Conservation (phyloP, 2,113 vertebrate species). For the Colius striatus region DNA sequence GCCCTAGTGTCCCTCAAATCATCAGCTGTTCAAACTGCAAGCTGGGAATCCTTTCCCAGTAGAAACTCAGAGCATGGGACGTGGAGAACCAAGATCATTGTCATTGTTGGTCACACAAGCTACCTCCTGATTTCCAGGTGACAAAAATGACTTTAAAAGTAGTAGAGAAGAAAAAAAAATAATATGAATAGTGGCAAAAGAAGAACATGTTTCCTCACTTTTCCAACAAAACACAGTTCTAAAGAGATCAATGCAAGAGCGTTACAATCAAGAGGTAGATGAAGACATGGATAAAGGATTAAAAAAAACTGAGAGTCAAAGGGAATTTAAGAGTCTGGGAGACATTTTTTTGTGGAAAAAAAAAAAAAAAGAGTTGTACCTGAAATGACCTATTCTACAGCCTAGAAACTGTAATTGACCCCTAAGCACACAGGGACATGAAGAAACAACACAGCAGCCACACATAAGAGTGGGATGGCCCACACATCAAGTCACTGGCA, state of each 20-base stretch:
- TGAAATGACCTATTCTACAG: neutral
- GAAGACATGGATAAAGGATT: neutral
- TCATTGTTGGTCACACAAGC: neutral
- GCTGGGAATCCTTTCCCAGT: neutral
- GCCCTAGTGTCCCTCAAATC: neutral
- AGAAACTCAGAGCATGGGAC: neutral
- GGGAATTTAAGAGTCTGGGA: neutral
- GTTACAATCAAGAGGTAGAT: neutral
- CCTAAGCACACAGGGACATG: neutral
- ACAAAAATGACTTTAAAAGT: neutral
- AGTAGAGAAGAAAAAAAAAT: neutral
- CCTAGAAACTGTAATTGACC: neutral
- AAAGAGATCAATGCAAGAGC: neutral
- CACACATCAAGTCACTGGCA: neutral
- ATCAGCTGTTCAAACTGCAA: neutral
- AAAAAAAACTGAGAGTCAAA: neutral
- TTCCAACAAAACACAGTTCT: neutral
- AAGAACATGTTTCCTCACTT: neutral
- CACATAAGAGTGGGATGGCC: neutral
- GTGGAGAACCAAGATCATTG: neutral
- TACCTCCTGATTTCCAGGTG: neutral
- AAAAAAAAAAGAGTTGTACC: neutral
- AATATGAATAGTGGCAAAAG: neutral
- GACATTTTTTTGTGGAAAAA: neutral
- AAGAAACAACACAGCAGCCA: neutral